phyloP scores from a whole-genome alignment of 1,140 invertebrate species.

The Solenopsis invicta region DNA sequence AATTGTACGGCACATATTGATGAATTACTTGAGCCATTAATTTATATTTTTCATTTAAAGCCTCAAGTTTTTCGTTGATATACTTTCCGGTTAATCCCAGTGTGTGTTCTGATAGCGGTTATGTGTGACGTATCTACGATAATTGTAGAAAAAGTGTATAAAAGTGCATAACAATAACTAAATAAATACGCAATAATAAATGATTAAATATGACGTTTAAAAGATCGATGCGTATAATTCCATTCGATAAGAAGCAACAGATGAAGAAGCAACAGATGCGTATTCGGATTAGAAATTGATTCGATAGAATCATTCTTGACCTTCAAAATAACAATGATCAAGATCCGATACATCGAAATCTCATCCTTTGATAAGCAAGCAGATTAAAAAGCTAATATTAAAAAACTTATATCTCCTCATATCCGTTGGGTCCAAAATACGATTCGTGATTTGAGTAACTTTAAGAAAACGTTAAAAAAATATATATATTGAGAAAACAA shows the following conservation, averaged over 20 bases:
- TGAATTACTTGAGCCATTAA: not conserved
- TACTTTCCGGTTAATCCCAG: not conserved
- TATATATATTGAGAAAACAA: not conserved
- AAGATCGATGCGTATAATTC: not conserved
- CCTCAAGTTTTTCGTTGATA: not conserved
- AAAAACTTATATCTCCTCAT: not conserved
- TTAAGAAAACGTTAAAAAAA: not conserved
- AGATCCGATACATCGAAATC: constrained; percentile 31
- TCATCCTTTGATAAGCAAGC: constrained; percentile 17
- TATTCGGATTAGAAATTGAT: constrained; percentile 59
- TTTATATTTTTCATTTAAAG: not conserved
- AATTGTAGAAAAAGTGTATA: not conserved
- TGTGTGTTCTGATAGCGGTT: not conserved
- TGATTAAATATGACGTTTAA: constrained; percentile 7
- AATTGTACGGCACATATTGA: not conserved
- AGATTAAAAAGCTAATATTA: constrained; percentile 42
- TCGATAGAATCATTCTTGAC: constrained; percentile 25
- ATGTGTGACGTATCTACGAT: not conserved
- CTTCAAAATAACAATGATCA: constrained; percentile 39
- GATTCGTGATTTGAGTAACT: not conserved
- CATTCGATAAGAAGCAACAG: constrained; percentile 36
- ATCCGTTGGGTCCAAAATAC: not conserved
- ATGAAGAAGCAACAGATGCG: constrained; percentile 43
- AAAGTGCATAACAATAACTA: not conserved
- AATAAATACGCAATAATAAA: not conserved